Base-by-base conservation (phyloP, 2,797 vertebrate genomes). In the Numenius phaeopus region DNA sequence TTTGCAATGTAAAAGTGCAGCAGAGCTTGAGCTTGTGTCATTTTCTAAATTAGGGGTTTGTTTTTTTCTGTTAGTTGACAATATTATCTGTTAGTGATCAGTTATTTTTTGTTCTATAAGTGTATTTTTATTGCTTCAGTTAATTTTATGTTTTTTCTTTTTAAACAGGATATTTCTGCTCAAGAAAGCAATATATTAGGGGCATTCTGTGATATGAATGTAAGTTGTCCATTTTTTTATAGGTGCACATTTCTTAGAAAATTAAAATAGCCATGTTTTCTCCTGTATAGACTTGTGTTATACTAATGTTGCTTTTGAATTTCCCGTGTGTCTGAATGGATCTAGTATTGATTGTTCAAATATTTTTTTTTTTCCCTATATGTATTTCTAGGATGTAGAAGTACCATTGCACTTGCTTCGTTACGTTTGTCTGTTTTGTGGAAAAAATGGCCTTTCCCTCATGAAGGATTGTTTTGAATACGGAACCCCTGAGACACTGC, bases 151-250 rank as follows among this genome's bases (percentile, higher is more conserved):
- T 67, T 89, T 67, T 86, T 46, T 88, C 71, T 93, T 94, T 86
- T 75, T 88, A 32, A 96, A 94, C 98, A 99, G 99, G 99, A 99
- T 98, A 99, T 99, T 97, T 99, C 99, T 73, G 99, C 99, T 96
- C 99, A 99, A 97, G 99, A 99, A 98, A 99, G 99, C 98, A 99
- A 99, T 99, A 99, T 99, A 98, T 98, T 99, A 85, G 99, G 99
- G 96, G 99, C 99, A 83, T 99, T 99, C 98, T 99, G 99, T 98
- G 99, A 99, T 97, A 99, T 99, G 99, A 99, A 99, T 83, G 99
- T 99, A 99, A 99, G 99, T 98, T 94, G 79, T 83, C 59, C 55
- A 11, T 96, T 95, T 94, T 40, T 84, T 73, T 94, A 19, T 22
- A 55, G 67, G 24, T 83, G 14, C n/a, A 26, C 23, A 5, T 88